phyloP scores from a whole-genome alignment of 2,797 vertebrate species.

The Notolabrus celidotus region DNA sequence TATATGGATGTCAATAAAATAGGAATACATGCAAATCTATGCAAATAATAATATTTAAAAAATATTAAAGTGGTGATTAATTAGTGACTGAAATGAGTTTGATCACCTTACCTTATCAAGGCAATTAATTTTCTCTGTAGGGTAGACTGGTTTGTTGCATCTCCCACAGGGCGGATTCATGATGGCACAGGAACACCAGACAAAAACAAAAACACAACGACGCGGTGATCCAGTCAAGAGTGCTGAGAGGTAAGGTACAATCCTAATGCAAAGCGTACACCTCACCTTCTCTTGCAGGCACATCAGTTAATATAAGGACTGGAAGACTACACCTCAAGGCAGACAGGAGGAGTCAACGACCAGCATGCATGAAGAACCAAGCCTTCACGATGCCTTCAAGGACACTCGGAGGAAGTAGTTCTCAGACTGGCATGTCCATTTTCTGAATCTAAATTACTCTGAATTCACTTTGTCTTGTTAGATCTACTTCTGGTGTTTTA shows the following conservation, averaged over 20 bases:
- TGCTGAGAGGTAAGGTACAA: neutral
- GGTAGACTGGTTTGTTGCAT: constrained; percentile 95
- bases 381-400: neutral
- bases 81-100: neutral
- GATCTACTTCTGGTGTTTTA: too few relatives aligned
- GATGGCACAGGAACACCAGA: constrained; percentile 29
- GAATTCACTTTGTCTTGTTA: too few relatives aligned
- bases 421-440: too few relatives aligned
- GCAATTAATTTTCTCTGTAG: constrained; percentile 97
- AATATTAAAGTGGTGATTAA: neutral
- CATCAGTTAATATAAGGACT: constrained; percentile 38
- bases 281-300: constrained; percentile 7
- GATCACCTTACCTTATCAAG: constrained; percentile 91
- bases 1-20: too few relatives aligned
- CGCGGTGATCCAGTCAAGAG: neutral
- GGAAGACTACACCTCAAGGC: neutral
- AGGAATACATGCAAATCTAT: neutral
- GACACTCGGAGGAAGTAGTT: fast-evolving
- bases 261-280: neutral
- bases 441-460: too few relatives aligned
- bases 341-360: constrained; percentile 59
- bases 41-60: neutral
- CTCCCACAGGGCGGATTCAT: constrained; percentile 97
- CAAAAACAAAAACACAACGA: neutral
- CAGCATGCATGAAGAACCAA: neutral